Conservation (phyloP, 2,888 invertebrate species). For the Agrotis puta region DNA sequence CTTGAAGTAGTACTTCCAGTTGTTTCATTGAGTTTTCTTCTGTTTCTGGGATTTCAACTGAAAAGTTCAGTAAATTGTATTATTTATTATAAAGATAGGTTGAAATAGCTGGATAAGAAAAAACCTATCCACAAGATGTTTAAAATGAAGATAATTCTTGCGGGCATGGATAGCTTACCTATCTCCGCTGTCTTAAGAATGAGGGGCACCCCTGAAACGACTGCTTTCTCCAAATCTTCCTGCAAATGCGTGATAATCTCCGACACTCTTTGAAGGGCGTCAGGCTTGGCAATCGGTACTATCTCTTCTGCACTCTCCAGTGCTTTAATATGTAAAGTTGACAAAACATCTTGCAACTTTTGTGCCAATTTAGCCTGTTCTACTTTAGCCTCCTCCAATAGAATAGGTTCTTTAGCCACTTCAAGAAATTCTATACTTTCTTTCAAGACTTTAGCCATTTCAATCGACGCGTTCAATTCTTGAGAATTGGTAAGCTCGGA, state of each 20-base stretch:
- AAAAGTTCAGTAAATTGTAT: constrained; percentile 27
- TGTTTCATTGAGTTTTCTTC: constrained; percentile 75
- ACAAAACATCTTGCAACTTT: constrained; percentile 68
- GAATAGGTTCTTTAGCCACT: constrained; percentile 39
- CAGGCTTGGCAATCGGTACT: constrained; percentile 52
- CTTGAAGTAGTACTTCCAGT: constrained; percentile 77
- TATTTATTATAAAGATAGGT: no score
- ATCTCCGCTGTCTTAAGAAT: constrained; percentile 37
- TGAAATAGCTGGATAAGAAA: no score
- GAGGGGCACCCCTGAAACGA: constrained; percentile 52
- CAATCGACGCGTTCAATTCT: constrained; percentile 55
- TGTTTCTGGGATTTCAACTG: constrained; percentile 62
- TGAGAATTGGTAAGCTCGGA: constrained; percentile 56
- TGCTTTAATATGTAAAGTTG: constrained; percentile 66
- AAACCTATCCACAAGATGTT: no score
- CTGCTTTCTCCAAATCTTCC: constrained; percentile 69
- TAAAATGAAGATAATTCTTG: not conserved
- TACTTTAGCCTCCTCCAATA: constrained; percentile 28
- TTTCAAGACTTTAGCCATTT: constrained; percentile 60
- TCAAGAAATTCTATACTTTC: constrained; percentile 56
- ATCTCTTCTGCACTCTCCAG: constrained; percentile 69
- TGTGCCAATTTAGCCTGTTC: constrained; percentile 65
- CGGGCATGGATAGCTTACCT: constrained; percentile 41
- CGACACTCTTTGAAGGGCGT: constrained; percentile 68
- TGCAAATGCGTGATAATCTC: constrained; percentile 74